phyloP scores from a whole-genome alignment of 2,797 vertebrate species.

The Gadopsis marmoratus region DNA sequence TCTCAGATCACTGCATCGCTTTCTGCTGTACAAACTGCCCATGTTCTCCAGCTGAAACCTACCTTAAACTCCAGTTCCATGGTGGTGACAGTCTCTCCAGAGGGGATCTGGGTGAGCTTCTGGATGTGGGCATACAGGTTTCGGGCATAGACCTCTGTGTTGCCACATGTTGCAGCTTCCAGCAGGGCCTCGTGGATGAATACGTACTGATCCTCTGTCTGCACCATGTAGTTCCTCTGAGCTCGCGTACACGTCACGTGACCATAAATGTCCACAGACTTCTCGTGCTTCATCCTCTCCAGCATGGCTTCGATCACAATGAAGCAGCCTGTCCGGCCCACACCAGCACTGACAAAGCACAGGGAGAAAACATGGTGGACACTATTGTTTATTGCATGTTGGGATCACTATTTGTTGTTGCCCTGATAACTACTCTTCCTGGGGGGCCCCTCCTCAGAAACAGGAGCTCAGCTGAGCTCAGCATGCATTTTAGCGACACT shows the following conservation, averaged over 20 bases:
- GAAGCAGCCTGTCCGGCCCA: constrained; percentile 96
- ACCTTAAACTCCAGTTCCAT: constrained; percentile 99
- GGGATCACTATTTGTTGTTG: not conserved
- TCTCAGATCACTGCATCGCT: not conserved
- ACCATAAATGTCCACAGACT: constrained; percentile 95
- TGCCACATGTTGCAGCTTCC: constrained; percentile 92
- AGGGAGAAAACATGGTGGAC: not conserved
- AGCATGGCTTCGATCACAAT: constrained; percentile 97
- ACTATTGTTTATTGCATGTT: not conserved
- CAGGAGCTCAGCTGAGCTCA: no score
- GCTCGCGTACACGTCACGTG: constrained; percentile 97
- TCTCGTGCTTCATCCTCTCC: constrained; percentile 96
- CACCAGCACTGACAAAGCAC: constrained; percentile 58
- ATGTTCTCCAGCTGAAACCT: not conserved
- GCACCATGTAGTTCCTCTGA: constrained; percentile 99
- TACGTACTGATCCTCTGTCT: constrained; percentile 97
- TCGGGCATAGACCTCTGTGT: constrained; percentile 93
- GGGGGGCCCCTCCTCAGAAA: not conserved
- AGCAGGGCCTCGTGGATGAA: constrained; percentile 96
- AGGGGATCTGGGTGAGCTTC: constrained; percentile 91
- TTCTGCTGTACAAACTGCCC: not conserved
- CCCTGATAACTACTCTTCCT: not conserved
- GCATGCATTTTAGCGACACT: no score
- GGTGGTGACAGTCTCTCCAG: constrained; percentile 89
- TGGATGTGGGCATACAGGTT: constrained; percentile 95